Percentiles rank a stretch among this genome's conserved stretches.
phyloP scores from a whole-genome alignment of 2,113 vertebrate species.

The Pedionomus torquatus region DNA sequence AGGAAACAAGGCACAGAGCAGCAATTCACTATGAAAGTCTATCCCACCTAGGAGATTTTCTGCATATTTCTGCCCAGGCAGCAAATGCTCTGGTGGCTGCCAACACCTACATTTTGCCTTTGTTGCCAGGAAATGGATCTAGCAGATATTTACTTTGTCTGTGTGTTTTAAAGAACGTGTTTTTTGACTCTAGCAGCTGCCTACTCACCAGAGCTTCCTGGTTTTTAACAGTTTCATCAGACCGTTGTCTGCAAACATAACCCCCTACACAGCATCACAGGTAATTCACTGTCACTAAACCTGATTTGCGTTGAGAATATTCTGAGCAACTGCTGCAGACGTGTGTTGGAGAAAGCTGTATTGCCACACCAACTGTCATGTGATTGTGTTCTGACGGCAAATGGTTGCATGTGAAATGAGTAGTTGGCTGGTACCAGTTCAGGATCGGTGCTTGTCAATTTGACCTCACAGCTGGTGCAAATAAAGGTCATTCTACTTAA shows the following conservation, averaged over 20 bases:
- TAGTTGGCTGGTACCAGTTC: neutral
- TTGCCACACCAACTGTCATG: neutral
- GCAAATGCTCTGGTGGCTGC: fast-evolving
- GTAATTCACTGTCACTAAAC: neutral
- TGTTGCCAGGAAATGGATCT: neutral
- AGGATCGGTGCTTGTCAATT: neutral
- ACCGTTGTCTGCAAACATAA: neutral
- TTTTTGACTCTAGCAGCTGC: neutral
- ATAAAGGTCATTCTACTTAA: neutral
- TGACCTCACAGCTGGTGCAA: neutral
- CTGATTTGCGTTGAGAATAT: neutral
- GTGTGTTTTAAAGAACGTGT: neutral
- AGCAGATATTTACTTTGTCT: neutral
- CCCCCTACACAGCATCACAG: neutral
- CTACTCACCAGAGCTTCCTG: neutral
- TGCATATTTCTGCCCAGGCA: neutral
- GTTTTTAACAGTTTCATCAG: neutral
- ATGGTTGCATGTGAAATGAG: neutral
- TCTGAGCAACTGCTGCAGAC: neutral
- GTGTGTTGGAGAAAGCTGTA: neutral
- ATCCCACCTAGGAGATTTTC: neutral
- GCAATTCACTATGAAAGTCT: neutral
- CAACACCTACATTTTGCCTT: neutral
- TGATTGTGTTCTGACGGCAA: neutral
- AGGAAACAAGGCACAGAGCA: neutral